Evolutionary conservation across 2,888 invertebrate genomes (phyloP).

Genomic region (Venustoraphidia nigricollis): DNA sequence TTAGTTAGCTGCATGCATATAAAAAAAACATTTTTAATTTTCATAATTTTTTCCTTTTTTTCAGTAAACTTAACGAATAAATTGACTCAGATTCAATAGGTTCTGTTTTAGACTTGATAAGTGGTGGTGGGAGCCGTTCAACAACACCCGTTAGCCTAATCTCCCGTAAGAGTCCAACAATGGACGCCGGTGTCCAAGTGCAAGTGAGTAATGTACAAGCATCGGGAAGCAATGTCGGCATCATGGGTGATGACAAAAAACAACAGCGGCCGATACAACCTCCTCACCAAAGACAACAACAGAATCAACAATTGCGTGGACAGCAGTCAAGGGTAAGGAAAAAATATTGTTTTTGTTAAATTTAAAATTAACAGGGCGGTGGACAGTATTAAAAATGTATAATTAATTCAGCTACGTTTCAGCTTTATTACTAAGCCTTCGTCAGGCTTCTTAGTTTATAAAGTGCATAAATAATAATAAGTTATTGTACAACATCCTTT

Average conservation of each 20-base stretch:
- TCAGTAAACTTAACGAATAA: background rate
- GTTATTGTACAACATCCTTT: too few species aligned
- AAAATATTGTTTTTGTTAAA: too few species aligned
- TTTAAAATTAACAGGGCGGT: too few species aligned
- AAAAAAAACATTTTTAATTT: background rate
- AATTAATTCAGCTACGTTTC: too few species aligned
- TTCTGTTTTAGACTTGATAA: constrained; percentile 53
- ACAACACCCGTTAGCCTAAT: constrained; percentile 60
- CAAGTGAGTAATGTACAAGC: constrained; percentile 22
- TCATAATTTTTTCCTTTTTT: background rate
- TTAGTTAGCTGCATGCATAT: background rate
- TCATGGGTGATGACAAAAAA: constrained; percentile 24
- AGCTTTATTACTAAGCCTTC: too few species aligned
- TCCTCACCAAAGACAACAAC: constrained; percentile 18
- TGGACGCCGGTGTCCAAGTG: constrained; percentile 71
- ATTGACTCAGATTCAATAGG: constrained; percentile 18
- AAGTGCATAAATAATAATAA: too few species aligned
- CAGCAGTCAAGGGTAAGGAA: constrained; percentile 6
- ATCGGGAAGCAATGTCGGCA: background rate
- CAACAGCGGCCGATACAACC: constrained; percentile 22
- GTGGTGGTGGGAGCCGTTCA: constrained; percentile 57
- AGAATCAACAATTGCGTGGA: constrained; percentile 21
- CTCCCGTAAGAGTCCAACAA: constrained; percentile 69
- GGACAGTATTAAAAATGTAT: too few species aligned
- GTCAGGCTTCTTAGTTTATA: too few species aligned